Evolutionary conservation across 2,888 invertebrate species (phyloP).

Genomic region (Volucella zonaria): DNA sequence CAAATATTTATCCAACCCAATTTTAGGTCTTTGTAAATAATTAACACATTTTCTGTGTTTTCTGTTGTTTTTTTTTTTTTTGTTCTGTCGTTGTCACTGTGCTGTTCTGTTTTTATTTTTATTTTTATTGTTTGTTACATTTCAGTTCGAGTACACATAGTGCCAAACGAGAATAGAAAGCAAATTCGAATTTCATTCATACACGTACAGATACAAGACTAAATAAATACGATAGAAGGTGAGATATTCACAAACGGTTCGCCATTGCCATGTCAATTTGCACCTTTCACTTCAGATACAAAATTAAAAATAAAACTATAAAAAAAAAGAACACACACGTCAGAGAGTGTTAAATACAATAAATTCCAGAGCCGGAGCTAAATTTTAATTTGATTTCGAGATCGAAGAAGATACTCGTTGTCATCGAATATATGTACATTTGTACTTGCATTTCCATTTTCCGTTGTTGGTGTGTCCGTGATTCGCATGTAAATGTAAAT

Average conservation of each 20-base stretch:
- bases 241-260: conserved; percentile 37
- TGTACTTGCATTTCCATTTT: neutral
- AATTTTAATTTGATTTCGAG: conserved; percentile 43
- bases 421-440: conserved; percentile 2
- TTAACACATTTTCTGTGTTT: conserved; percentile 48
- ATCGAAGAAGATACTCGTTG: conserved; percentile 21
- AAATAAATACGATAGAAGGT: neutral
- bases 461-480: conserved; percentile 35
- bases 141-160: neutral
- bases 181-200: conserved; percentile 60
- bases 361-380: conserved; percentile 51
- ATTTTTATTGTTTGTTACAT: conserved; percentile 39
- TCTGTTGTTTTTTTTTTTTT: too few relatives aligned
- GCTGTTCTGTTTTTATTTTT: too few relatives aligned
- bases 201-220: neutral
- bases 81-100: neutral
- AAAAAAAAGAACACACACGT: conserved; percentile 42
- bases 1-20: conserved; percentile 42
- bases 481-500: conserved; percentile 56
- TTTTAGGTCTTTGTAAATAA: conserved; percentile 48
- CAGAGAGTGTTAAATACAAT: conserved; percentile 50
- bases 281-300: conserved; percentile 54
- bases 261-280: conserved; percentile 60
- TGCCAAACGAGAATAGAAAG: conserved; percentile 1
- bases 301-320: conserved; percentile 16